These are phyloP conservation scores for Volucella inflata DNA, from an alignment of 2,888 invertebrate species.

Conservation along the genomic window DNA sequence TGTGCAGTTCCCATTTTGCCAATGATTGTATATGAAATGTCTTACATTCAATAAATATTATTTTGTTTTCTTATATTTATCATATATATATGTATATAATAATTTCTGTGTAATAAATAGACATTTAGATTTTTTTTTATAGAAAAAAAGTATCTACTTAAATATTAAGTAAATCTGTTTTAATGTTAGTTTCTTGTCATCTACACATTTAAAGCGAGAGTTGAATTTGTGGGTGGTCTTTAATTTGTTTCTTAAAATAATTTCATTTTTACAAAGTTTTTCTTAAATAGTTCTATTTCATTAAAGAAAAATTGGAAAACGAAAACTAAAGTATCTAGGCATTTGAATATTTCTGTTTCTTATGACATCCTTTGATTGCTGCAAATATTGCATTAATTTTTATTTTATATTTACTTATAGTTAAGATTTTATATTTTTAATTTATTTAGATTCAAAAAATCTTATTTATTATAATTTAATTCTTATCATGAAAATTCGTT, in stretches of 20 bases:
- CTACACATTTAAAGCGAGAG: slow-evolving; percentile 74
- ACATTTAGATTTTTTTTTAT: slow-evolving; percentile 69
- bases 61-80: slow-evolving; percentile 26
- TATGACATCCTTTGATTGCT: slow-evolving; percentile 57
- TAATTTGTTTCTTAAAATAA: slow-evolving; percentile 42
- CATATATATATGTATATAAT: slow-evolving; percentile 43
- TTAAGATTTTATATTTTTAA: slow-evolving; percentile 22
- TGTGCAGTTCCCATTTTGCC: slow-evolving; percentile 33
- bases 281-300: slow-evolving; percentile 4
- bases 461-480: slow-evolving; percentile 13
- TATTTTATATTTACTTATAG: slow-evolving; percentile 4
- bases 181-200: slow-evolving; percentile 24
- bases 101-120: slow-evolving; percentile 71
- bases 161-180: slow-evolving; percentile 67
- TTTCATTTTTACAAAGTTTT: neutral
- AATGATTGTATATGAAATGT: slow-evolving; percentile 65
- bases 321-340: slow-evolving; percentile 6
- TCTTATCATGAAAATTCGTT: slow-evolving; percentile 44
- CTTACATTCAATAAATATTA: slow-evolving; percentile 67
- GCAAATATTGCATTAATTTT: slow-evolving; percentile 68
- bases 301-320: slow-evolving; percentile 21
- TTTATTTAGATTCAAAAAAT: slow-evolving; percentile 15
- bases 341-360: slow-evolving; percentile 14
- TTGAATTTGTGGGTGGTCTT: slow-evolving; percentile 74
- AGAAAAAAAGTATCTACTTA: slow-evolving; percentile 72